Evolutionary conservation across 1,140 invertebrate species (phyloP).

Genomic region (Hylyphantes graminicola): DNA sequence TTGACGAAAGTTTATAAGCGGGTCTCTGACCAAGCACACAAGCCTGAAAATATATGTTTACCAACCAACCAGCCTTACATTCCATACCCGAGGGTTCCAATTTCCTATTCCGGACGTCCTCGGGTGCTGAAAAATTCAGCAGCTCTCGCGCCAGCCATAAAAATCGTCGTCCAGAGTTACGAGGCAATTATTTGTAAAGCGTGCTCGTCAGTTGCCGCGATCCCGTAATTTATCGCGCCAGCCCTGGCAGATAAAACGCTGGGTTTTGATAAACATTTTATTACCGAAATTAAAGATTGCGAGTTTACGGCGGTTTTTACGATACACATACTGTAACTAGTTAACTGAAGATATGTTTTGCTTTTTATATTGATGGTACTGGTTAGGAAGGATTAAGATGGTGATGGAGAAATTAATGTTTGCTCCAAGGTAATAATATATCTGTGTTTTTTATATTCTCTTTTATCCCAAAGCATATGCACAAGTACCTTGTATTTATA

Average conservation of each 20-base stretch:
- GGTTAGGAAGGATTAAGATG: too few species aligned
- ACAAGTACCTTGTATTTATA: too few species aligned
- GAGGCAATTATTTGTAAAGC: constrained; percentile 34
- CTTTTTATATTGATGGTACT: too few species aligned
- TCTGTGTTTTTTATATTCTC: too few species aligned
- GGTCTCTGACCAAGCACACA: too few species aligned
- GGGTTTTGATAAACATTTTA: constrained; percentile 29
- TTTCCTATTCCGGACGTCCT: constrained; percentile 11
- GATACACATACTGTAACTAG: constrained; percentile 24
- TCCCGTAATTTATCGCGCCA: constrained; percentile 20
- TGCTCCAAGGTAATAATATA: too few species aligned
- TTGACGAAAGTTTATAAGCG: too few species aligned
- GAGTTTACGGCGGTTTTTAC: constrained; percentile 24
- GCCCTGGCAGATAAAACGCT: constrained; percentile 10
- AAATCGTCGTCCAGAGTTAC: constrained; percentile 16
- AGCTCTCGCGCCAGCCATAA: constrained; percentile 8
- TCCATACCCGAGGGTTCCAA: neutral
- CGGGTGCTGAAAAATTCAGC: constrained; percentile 20
- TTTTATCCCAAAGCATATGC: too few species aligned
- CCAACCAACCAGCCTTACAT: too few species aligned
- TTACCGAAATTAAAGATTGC: constrained; percentile 15
- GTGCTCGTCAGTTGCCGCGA: neutral
- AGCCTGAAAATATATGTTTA: too few species aligned
- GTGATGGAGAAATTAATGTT: too few species aligned
- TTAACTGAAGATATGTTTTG: too few species aligned